These are phyloP conservation scores for Neosilurus mollespiculum DNA, from an alignment of 2,797 vertebrate genomes.

Conservation along the genomic window DNA sequence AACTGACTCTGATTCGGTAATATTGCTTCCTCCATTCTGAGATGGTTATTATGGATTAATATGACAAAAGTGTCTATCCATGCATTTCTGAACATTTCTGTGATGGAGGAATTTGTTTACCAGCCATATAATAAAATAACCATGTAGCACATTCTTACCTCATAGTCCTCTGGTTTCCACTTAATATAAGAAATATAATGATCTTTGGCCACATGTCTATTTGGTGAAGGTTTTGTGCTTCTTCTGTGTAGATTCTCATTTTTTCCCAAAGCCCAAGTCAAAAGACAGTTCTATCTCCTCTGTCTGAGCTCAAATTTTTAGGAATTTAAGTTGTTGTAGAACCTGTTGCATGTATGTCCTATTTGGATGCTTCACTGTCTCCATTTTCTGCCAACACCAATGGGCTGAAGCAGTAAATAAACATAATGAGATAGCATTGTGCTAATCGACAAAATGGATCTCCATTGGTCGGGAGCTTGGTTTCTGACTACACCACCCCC, in stretches of 20 bases:
- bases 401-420: conserved; percentile 42
- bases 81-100: neutral
- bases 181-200: neutral
- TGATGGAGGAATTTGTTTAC: neutral
- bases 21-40: neutral
- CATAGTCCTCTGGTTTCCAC: neutral
- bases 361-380: conserved; percentile 27
- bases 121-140: neutral
- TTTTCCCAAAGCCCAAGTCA: neutral
- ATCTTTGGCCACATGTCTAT: neutral
- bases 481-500: conserved; percentile 19
- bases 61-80: neutral
- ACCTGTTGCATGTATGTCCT: conserved; percentile 24
- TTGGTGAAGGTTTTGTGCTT: neutral
- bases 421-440: conserved; percentile 62
- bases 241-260: neutral
- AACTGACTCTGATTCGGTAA: neutral
- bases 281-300: neutral
- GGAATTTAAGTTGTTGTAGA: neutral
- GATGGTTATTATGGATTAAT: neutral
- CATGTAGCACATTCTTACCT: neutral
- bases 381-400: conserved; percentile 41
- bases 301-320: neutral
- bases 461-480: conserved; percentile 57
- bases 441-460: conserved; percentile 65